phyloP scores from a whole-genome alignment of 2,888 invertebrate genomes.

The Beris chalybata region DNA sequence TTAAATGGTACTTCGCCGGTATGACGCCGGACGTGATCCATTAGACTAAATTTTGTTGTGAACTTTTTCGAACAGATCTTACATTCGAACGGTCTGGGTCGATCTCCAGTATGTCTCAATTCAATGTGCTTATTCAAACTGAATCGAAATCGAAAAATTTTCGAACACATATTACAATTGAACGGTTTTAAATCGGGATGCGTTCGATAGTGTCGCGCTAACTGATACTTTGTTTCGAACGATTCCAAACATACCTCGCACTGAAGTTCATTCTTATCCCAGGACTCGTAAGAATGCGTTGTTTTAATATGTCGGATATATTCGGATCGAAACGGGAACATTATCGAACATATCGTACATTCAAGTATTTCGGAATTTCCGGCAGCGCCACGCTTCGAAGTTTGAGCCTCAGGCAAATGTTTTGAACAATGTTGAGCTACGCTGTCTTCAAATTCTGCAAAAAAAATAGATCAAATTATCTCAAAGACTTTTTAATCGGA shows the following conservation, averaged over 20 bases:
- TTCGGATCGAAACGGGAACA: no score
- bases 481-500: no score
- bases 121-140: slow-evolving; percentile 8
- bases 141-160: slow-evolving; percentile 11
- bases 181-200: slow-evolving; percentile 12
- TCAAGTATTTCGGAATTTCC: no score
- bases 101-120: background rate
- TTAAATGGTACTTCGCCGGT: slow-evolving; percentile 12
- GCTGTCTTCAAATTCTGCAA: no score
- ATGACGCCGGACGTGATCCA: background rate
- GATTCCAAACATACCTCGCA: slow-evolving; percentile 10
- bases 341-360: no score
- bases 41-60: background rate
- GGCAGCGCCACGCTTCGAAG: no score
- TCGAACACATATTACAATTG: slow-evolving; percentile 17
- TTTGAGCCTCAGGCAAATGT: no score
- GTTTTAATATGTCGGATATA: no score
- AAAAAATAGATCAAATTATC: no score
- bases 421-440: no score
- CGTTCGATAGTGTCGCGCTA: background rate
- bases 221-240: background rate
- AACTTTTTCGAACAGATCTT: background rate
- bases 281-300: no score
- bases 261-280: background rate
- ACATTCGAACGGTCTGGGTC: background rate